Base-by-base conservation (phyloP, 1,140 invertebrate species). In the Musca domestica region DNA sequence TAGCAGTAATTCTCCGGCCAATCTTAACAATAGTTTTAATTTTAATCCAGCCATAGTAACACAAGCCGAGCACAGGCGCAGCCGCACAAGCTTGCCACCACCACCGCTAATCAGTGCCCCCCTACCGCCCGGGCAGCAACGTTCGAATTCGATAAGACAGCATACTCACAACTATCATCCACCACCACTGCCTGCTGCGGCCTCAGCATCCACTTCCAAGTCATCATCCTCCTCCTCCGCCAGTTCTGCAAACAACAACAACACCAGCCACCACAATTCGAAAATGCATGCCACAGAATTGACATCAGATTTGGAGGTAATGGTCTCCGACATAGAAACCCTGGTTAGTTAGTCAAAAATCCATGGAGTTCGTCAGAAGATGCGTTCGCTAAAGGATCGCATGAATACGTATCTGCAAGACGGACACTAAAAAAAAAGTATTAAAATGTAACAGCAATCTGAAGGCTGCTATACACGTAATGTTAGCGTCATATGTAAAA, bases 241-340 rank as follows among this genome's bases (percentile, higher is more conserved):
- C 3, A 61, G n/a, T 19, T 34, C 25, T 30, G 27, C 27, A 19
- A 22, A 19, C 20, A n/a, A 23, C 54, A 22, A 19, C n/a, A n/a
- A n/a, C n/a, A n/a, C 47, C 48, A 68, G 23, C 46, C 41, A 64
- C 22, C 19, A 54, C 9, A 61, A 17, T 12, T 67, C 34, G 46
- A 54, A 58, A 17, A 71, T 10, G 66, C 68, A 25, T 69, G 74
- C 58, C 74, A 75, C 19, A 17, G 76, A 77, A 65, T 66, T 80
- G 56, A 76, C 79, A 30, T 81, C 80, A 34, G 80, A 81, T 66
- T 64, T 81, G n/a, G 80, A 81, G 71, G 77, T 81, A 23, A 76
- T 78, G 69, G 71, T 81, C 4, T 81, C 80, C 20, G 80, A 81
- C 67, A 71, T 81, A 61, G 79, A 81, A 73, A 80, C 81, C 68